Percentiles rank a stretch among this genome's conserved stretches.
phyloP scores from a whole-genome alignment of 2,797 vertebrate genomes.

The Anas bernieri region DNA sequence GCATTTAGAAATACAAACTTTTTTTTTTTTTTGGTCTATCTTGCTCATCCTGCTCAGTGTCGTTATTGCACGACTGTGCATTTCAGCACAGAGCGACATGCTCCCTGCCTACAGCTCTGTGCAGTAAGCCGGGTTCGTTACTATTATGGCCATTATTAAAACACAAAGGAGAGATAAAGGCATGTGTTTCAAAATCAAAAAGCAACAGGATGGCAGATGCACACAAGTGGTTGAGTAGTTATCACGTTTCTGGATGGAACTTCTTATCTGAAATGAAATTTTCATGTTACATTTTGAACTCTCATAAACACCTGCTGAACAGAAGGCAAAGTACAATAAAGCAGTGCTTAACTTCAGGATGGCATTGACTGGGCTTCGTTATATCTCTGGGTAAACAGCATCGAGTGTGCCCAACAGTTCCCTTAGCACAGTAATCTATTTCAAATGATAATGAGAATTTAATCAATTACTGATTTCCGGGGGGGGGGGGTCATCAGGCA shows the following conservation, averaged over 20 bases:
- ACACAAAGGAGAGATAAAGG: slow-evolving; percentile 22
- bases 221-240: neutral
- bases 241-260: neutral
- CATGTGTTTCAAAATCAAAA: neutral
- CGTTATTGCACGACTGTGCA: neutral
- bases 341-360: neutral
- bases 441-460: neutral
- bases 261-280: slow-evolving; percentile 20
- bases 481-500: neutral
- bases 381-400: neutral
- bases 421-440: neutral
- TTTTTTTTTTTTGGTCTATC: neutral
- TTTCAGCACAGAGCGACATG: neutral
- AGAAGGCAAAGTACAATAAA: slow-evolving; percentile 1
- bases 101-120: neutral
- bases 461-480: slow-evolving; percentile 32
- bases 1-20: neutral
- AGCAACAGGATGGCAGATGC: neutral
- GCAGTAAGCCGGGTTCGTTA: neutral
- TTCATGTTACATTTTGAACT: neutral
- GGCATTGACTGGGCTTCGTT: neutral
- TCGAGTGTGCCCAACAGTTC: accelerated
- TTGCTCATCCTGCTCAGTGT: neutral
- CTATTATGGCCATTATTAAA: neutral
- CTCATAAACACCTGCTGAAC: neutral